Conservation (phyloP, 2,888 invertebrate genomes). For the Thecocarcelia acutangulata region DNA sequence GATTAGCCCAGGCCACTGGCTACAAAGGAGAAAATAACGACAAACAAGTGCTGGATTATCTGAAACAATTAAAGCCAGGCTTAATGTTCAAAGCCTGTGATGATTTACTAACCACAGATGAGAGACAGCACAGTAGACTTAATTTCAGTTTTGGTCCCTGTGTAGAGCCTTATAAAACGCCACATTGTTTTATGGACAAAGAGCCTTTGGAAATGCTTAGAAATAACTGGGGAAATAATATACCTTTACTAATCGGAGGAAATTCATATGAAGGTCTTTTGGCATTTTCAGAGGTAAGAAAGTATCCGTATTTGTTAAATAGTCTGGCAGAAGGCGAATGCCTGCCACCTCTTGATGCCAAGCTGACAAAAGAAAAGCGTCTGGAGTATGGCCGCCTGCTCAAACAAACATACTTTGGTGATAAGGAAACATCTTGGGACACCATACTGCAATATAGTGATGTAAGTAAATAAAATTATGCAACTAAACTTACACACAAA, state of each 20-base stretch:
- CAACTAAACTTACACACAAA: too few species aligned
- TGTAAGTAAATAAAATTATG: constrained; percentile 77
- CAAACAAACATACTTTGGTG: constrained; percentile 81
- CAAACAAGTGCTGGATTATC: constrained; percentile 77
- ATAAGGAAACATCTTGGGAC: constrained; percentile 78
- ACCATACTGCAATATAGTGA: constrained; percentile 80
- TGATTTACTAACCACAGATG: constrained; percentile 78
- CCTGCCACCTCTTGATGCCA: constrained; percentile 77
- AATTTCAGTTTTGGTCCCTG: constrained; percentile 78
- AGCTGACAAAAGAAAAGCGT: constrained; percentile 75
- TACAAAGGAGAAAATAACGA: constrained; percentile 78
- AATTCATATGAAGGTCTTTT: constrained; percentile 80
- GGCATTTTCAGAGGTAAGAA: constrained; percentile 77
- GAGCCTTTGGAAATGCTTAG: constrained; percentile 79
- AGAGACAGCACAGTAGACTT: constrained; percentile 76
- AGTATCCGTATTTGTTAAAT: constrained; percentile 76
- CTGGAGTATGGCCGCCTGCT: constrained; percentile 79
- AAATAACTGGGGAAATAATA: constrained; percentile 79
- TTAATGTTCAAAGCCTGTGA: constrained; percentile 78
- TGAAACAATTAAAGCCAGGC: constrained; percentile 77
- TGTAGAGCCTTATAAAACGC: constrained; percentile 77
- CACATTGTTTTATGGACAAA: constrained; percentile 78
- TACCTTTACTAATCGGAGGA: constrained; percentile 80
- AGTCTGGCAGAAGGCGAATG: constrained; percentile 77
- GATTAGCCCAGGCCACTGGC: constrained; percentile 79